Percentiles rank a stretch among this genome's conserved stretches.
These are phyloP conservation scores for Calosoma granatense DNA, from an alignment of 1,140 invertebrate genomes.

Conservation along the genomic window DNA sequence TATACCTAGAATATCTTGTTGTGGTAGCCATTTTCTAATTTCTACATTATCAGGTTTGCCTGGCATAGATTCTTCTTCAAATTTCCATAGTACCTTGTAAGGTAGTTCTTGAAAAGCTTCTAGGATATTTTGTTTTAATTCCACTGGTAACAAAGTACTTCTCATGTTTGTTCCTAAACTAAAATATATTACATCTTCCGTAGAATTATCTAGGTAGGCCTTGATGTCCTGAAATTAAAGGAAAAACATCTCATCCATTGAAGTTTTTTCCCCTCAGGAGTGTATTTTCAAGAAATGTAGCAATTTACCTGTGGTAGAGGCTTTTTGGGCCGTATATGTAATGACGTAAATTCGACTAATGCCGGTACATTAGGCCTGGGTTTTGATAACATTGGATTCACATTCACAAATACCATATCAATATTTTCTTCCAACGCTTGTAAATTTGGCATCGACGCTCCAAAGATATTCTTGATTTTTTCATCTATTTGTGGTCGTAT, in stretches of 20 bases:
- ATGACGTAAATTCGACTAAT: conserved; percentile 37
- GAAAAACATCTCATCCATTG: not conserved
- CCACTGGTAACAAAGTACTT: conserved; percentile 38
- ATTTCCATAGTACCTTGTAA: conserved; percentile 47
- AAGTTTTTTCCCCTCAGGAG: not conserved
- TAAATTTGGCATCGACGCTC: conserved; percentile 30
- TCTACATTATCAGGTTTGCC: conserved; percentile 48
- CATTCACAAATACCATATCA: conserved; percentile 41
- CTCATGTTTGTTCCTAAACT: conserved; percentile 46
- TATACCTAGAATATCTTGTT: conserved; percentile 57
- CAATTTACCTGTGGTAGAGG: conserved; percentile 33
- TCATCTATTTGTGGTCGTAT: conserved; percentile 18
- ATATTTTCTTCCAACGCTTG: conserved; percentile 37
- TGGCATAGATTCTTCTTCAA: conserved; percentile 40
- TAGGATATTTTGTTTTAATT: conserved; percentile 38
- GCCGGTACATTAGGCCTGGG: conserved; percentile 36
- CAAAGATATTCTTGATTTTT: conserved; percentile 34
- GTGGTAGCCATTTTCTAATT: conserved; percentile 55
- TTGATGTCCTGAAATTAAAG: conserved; percentile 31
- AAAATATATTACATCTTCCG: conserved; percentile 47
- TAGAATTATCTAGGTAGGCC: conserved; percentile 34
- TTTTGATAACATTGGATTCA: conserved; percentile 34
- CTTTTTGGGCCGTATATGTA: conserved; percentile 35
- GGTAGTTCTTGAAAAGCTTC: conserved; percentile 38
- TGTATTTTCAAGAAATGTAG: not conserved